A percentile compares a stretch with the other conserved stretches of the same genome.
Conservation (phyloP, 2,888 invertebrate species). For the Cheilosia impressa region DNA sequence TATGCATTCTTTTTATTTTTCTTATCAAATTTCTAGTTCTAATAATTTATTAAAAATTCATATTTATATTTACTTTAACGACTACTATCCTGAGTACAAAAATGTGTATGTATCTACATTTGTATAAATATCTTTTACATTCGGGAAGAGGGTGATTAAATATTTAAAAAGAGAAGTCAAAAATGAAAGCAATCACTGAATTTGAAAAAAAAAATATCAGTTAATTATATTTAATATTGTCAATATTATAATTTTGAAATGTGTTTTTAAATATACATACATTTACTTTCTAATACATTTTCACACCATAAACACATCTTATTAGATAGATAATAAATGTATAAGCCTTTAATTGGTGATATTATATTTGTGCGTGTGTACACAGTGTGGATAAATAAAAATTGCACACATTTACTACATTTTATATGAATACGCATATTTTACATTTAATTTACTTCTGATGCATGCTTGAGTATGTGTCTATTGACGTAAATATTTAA, state of each 20-base stretch:
- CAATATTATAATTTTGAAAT: conserved; percentile 56
- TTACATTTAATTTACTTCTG: conserved; percentile 16
- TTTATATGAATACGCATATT: conserved; percentile 31
- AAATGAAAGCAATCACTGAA: not conserved
- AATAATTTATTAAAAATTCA: conserved; percentile 31
- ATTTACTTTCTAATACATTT: conserved; percentile 32
- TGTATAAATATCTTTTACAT: conserved; percentile 29
- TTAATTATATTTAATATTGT: conserved; percentile 68
- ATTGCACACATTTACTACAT: conserved; percentile 27
- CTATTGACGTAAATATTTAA: conserved; percentile 41
- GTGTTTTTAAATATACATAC: conserved; percentile 31
- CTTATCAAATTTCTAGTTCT: conserved; percentile 6
- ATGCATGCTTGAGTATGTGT: conserved; percentile 52
- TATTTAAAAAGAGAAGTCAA: conserved; percentile 2
- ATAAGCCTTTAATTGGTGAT: conserved; percentile 55
- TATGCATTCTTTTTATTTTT: not conserved
- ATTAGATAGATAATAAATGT: conserved; percentile 32
- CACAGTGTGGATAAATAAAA: conserved; percentile 13
- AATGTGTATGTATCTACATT: conserved; percentile 50
- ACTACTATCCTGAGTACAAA: conserved; percentile 73
- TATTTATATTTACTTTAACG: conserved; percentile 30
- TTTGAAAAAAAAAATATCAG: not conserved
- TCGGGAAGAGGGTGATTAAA: conserved; percentile 13
- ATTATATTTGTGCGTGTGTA: conserved; percentile 16
- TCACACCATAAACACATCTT: conserved; percentile 51